phyloP scores from a whole-genome alignment of 2,797 vertebrate species.

The Pseudomugil gertrudae region DNA sequence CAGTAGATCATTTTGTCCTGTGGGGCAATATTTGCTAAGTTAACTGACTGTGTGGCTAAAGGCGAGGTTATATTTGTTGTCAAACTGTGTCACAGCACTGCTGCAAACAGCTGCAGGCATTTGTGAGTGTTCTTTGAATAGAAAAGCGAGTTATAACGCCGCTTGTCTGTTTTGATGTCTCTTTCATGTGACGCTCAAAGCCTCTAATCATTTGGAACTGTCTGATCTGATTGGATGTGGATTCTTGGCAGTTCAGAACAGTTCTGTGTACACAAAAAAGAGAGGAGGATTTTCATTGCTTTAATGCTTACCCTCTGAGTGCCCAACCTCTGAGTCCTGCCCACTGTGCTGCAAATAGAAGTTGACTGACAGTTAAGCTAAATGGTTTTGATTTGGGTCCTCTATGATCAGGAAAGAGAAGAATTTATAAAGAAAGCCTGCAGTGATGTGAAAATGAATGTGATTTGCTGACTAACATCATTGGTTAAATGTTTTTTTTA shows the following conservation, averaged over 20 bases:
- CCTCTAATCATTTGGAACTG: neutral
- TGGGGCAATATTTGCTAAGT: neutral
- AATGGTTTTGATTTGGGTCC: neutral
- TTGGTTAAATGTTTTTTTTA: neutral
- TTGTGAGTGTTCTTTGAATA: conserved; percentile 1
- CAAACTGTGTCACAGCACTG: neutral
- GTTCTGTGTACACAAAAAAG: neutral
- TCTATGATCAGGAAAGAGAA: neutral
- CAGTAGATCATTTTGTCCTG: neutral
- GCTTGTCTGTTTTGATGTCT: neutral
- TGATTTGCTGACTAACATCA: neutral
- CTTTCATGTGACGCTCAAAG: neutral
- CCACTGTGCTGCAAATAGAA: neutral
- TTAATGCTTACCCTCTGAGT: neutral
- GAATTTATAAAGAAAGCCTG: neutral
- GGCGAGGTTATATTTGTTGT: conserved; percentile 2
- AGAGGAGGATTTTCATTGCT: neutral
- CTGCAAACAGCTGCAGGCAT: neutral
- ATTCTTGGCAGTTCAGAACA: neutral
- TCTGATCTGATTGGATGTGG: neutral
- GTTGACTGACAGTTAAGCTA: neutral
- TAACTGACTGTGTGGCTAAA: neutral
- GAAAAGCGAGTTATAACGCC: neutral
- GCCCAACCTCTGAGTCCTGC: neutral
- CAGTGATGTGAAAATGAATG: neutral